Conservation (phyloP, 2,797 vertebrate species). For the Benthosema pterotum region DNA sequence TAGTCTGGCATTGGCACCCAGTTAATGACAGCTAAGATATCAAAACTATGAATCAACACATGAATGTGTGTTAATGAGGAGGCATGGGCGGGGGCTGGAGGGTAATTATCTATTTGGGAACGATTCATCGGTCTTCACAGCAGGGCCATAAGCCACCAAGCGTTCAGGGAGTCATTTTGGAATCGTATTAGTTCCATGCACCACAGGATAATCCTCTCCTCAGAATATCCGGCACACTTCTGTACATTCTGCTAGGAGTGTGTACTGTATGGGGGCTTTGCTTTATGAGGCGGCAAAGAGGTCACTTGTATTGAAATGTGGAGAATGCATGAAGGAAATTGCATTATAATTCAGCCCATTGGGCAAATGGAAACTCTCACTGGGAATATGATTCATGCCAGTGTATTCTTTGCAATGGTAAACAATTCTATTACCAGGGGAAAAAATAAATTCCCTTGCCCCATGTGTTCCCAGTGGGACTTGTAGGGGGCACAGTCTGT, state of each 20-base stretch:
- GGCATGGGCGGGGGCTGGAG: constrained; percentile 1
- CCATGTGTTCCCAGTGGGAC: constrained; percentile 20
- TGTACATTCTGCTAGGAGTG: constrained; percentile 60
- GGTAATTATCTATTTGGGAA: constrained; percentile 55
- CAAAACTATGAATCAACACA: constrained; percentile 21
- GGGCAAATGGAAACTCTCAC: constrained; percentile 60
- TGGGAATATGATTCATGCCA: constrained; percentile 33
- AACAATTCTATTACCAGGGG: constrained; percentile 48
- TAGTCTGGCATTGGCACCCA: constrained; percentile 30
- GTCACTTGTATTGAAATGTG: constrained; percentile 60
- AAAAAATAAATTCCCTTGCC: constrained; percentile 2
- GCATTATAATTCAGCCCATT: constrained; percentile 57
- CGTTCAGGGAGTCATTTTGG: constrained; percentile 60
- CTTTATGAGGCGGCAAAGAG: constrained; percentile 69
- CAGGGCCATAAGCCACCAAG: constrained; percentile 68
- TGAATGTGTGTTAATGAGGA: constrained; percentile 39
- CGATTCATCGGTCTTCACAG: constrained; percentile 60
- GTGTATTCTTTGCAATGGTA: constrained; percentile 49
- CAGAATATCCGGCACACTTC: constrained; percentile 71
- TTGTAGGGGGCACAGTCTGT: not conserved
- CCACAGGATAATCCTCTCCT: constrained; percentile 72
- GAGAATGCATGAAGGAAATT: constrained; percentile 34
- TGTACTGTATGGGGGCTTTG: constrained; percentile 63
- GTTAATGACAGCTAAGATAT: not conserved
- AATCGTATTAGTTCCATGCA: constrained; percentile 76